Conservation (phyloP, 2,797 vertebrate genomes). For the Megalops cyprinoides region DNA sequence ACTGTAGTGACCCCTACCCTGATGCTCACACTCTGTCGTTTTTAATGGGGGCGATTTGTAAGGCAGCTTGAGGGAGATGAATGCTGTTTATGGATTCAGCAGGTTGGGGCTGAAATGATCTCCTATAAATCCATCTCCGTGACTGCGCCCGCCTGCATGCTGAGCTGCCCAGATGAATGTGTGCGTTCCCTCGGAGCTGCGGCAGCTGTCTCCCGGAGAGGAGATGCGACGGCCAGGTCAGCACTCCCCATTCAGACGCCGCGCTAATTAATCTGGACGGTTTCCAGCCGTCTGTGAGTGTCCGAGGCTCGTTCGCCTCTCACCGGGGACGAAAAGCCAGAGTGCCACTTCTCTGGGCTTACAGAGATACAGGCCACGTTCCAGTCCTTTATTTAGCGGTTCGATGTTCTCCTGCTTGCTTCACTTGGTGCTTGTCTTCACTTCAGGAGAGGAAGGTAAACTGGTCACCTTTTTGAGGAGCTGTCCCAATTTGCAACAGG, state of each 20-base stretch:
- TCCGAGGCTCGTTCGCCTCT: conserved; percentile 56
- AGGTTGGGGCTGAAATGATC: conserved; percentile 66
- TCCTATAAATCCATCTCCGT: conserved; percentile 57
- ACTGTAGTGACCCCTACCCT: conserved; percentile 62
- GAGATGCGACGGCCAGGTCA: too few relatives aligned
- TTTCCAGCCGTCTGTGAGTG: conserved; percentile 61
- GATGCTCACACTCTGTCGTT: conserved; percentile 73
- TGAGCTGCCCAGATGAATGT: conserved; percentile 10
- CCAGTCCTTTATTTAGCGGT: too few relatives aligned
- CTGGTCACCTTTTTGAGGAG: too few relatives aligned
- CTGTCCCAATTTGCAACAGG: too few relatives aligned
- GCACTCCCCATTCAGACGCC: not conserved
- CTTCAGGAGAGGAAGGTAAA: too few relatives aligned
- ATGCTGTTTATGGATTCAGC: conserved; percentile 73
- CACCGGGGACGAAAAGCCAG: not conserved
- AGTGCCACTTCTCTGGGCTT: too few relatives aligned
- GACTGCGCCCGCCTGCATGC: conserved; percentile 7
- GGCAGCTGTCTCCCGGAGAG: not conserved
- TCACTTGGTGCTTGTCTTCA: too few relatives aligned
- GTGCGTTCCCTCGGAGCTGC: not conserved
- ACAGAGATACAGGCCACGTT: too few relatives aligned
- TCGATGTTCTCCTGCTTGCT: too few relatives aligned
- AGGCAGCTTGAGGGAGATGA: conserved; percentile 64
- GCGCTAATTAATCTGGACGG: conserved; percentile 73
- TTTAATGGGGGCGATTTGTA: conserved; percentile 66